Conservation (phyloP, 2,888 invertebrate species). For the Balanococcus diminutus region DNA sequence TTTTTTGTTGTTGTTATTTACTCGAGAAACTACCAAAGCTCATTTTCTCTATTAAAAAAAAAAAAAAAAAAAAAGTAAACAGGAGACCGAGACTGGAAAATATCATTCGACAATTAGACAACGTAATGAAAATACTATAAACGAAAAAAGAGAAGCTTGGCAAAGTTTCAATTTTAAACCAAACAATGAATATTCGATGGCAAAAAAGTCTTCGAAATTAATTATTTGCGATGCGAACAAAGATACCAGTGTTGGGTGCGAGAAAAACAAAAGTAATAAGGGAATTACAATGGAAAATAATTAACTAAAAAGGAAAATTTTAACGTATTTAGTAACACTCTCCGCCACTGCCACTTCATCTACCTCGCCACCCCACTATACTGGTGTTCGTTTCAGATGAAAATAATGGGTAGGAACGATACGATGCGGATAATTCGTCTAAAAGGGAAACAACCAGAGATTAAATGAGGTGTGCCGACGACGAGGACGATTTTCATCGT, state of each 20-base stretch:
- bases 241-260: neutral
- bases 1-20: neutral
- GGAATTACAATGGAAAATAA: slow-evolving; percentile 1
- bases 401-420: too few species aligned
- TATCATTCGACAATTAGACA: neutral
- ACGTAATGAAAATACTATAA: neutral
- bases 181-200: neutral
- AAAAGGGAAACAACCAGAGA: neutral
- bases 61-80: neutral
- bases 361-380: too few species aligned
- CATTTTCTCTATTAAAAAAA: neutral
- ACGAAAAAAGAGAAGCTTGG: neutral
- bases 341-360: too few species aligned
- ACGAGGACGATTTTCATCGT: neutral
- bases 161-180: neutral
- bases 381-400: too few species aligned
- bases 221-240: neutral
- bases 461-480: neutral
- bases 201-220: neutral
- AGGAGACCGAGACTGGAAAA: neutral
- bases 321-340: neutral
- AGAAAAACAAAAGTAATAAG: neutral
- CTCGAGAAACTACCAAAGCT: neutral
- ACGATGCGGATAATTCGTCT: neutral
- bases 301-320: neutral